Conservation (phyloP, 1,140 invertebrate species). For the Schlechtendalia chinensis region DNA sequence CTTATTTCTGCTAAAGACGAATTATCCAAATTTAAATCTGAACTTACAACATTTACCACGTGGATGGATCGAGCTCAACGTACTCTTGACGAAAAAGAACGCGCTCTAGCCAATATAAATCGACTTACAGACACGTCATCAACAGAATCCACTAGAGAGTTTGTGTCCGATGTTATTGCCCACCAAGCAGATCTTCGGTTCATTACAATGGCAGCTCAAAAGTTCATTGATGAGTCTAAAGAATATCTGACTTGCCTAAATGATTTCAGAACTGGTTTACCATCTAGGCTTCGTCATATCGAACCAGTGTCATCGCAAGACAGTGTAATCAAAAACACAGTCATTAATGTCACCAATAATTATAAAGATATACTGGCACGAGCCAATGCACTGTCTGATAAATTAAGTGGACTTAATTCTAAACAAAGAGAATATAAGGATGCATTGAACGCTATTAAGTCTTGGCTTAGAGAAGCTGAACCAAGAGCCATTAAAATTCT, state of each 20-base stretch:
- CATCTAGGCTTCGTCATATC: conserved; percentile 75
- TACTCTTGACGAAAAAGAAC: conserved; percentile 80
- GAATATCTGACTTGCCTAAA: conserved; percentile 80
- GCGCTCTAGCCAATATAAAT: conserved; percentile 76
- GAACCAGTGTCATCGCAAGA: conserved; percentile 68
- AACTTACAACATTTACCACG: conserved; percentile 75
- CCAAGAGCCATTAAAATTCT: conserved; percentile 58
- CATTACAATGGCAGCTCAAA: conserved; percentile 91
- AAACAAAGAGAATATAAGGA: conserved; percentile 80
- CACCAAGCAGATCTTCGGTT: conserved; percentile 92
- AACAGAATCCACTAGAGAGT: conserved; percentile 75
- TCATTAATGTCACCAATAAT: conserved; percentile 67
- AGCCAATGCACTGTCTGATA: conserved; percentile 78
- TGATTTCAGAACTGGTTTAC: conserved; percentile 78
- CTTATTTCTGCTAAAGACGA: conserved; percentile 81
- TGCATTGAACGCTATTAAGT: conserved; percentile 75
- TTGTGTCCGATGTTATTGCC: conserved; percentile 90
- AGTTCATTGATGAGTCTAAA: conserved; percentile 91
- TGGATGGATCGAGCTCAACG: conserved; percentile 82
- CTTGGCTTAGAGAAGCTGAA: conserved; percentile 75
- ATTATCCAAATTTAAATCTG: conserved; percentile 78
- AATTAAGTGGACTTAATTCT: conserved; percentile 72
- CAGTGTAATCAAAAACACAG: conserved; percentile 69
- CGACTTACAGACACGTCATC: conserved; percentile 64
- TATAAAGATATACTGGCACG: conserved; percentile 76